phyloP scores from a whole-genome alignment of 1,140 invertebrate genomes.

The Solenopsis invicta region DNA sequence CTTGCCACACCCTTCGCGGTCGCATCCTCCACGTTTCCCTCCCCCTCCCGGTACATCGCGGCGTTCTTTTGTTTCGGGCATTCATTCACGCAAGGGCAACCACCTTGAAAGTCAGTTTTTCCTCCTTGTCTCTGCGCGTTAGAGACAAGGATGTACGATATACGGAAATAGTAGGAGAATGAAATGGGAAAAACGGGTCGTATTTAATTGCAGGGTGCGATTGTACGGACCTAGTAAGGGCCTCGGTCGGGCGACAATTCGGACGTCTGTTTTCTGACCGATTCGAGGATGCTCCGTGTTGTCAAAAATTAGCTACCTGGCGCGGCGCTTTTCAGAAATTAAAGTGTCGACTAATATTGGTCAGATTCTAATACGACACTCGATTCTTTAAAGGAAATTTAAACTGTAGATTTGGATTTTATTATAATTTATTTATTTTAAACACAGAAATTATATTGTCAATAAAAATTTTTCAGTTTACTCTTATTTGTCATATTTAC shows the following conservation, averaged over 20 bases:
- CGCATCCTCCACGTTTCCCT: background rate
- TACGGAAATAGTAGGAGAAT: slow-evolving; percentile 15
- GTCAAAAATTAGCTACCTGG: slow-evolving; percentile 31
- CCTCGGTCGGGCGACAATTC: slow-evolving; percentile 32
- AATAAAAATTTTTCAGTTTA: background rate
- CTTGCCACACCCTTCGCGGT: slow-evolving; percentile 52
- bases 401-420: background rate
- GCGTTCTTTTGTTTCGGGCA: slow-evolving; percentile 64
- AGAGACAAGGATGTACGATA: slow-evolving; percentile 14
- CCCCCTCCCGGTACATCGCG: slow-evolving; percentile 49
- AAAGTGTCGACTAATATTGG: background rate
- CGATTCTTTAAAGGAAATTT: background rate
- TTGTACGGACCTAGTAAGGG: slow-evolving; percentile 14
- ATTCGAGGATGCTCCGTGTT: background rate
- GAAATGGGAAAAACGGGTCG: slow-evolving; percentile 31
- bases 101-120: slow-evolving; percentile 53
- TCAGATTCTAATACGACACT: background rate
- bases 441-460: background rate
- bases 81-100: slow-evolving; percentile 58
- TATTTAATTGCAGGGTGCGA: slow-evolving; percentile 52
- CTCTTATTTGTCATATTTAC: background rate
- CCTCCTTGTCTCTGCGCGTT: background rate
- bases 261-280: slow-evolving; percentile 2
- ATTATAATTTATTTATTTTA: background rate
- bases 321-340: slow-evolving; percentile 20